Conservation (phyloP, 1,140 invertebrate genomes). For the Bombus superbus region DNA sequence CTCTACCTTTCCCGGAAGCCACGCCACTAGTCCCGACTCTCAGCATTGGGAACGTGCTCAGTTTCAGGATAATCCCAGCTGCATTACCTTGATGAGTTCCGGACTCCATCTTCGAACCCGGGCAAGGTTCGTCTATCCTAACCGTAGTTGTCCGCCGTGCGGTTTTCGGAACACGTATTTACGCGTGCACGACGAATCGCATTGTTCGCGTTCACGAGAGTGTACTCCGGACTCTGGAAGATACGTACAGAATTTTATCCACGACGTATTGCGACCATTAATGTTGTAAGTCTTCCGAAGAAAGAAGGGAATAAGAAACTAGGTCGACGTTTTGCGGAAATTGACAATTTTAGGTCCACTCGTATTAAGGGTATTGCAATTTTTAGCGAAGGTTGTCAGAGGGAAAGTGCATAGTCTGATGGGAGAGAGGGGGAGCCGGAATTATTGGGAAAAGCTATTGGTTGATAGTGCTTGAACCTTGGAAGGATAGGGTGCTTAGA, state of each 20-base stretch:
- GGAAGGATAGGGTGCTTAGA: neutral
- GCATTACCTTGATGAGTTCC: constrained; percentile 82
- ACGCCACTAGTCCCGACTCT: constrained; percentile 65
- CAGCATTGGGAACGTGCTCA: constrained; percentile 72
- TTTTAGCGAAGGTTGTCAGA: neutral
- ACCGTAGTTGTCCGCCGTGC: constrained; percentile 3
- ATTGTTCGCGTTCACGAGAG: constrained; percentile 18
- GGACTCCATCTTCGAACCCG: constrained; percentile 69
- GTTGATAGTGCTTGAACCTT: neutral
- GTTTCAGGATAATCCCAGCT: constrained; percentile 80
- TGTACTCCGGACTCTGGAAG: neutral
- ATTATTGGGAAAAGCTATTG: neutral
- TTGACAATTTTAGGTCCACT: neutral
- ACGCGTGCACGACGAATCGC: constrained; percentile 29
- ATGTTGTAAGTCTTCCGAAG: neutral
- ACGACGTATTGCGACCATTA: neutral
- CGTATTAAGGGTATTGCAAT: neutral
- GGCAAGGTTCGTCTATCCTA: constrained; percentile 39
- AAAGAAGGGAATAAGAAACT: too few species aligned
- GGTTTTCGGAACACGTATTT: constrained; percentile 40
- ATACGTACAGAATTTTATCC: too few species aligned
- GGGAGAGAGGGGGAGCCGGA: neutral
- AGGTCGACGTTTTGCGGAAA: neutral
- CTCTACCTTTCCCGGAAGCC: constrained; percentile 71
- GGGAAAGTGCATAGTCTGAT: neutral